A percentile compares a stretch with the other conserved stretches of the same genome.
phyloP scores from a whole-genome alignment of 2,113 vertebrate genomes.

The Isurus oxyrinchus region DNA sequence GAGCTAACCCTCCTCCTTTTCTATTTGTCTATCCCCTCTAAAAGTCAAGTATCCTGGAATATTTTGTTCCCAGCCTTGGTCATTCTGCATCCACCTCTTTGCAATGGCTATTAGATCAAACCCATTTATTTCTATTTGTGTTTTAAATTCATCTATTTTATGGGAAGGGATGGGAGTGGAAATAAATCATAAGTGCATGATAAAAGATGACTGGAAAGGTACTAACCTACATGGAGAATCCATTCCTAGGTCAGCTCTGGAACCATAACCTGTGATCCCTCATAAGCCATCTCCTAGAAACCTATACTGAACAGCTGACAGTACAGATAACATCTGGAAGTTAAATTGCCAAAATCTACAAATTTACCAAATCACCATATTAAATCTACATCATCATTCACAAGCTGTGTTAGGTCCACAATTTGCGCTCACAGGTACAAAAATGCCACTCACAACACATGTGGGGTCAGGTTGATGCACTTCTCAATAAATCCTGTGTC shows the following conservation, averaged over 20 bases:
- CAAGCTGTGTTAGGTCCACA: no score
- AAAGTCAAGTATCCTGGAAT: no score
- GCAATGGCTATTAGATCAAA: no score
- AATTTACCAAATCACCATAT: neutral
- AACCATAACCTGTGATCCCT: neutral
- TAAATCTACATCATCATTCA: neutral
- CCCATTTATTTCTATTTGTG: no score
- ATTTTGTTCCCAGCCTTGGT: no score
- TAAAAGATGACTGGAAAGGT: neutral
- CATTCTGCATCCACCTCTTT: no score
- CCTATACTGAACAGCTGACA: neutral
- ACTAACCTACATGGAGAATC: neutral
- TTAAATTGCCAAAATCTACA: neutral
- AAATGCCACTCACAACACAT: neutral
- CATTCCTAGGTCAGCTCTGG: neutral
- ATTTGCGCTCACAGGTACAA: neutral
- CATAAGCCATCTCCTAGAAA: neutral
- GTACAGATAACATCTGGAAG: no score
- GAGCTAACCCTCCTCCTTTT: no score
- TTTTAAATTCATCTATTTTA: no score
- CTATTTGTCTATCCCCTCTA: no score
- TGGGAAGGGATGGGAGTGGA: neutral
- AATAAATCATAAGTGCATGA: neutral
- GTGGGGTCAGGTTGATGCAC: neutral
- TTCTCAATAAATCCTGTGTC: neutral